phyloP scores from a whole-genome alignment of 2,113 vertebrate species.

The Ammodytes marinus region DNA sequence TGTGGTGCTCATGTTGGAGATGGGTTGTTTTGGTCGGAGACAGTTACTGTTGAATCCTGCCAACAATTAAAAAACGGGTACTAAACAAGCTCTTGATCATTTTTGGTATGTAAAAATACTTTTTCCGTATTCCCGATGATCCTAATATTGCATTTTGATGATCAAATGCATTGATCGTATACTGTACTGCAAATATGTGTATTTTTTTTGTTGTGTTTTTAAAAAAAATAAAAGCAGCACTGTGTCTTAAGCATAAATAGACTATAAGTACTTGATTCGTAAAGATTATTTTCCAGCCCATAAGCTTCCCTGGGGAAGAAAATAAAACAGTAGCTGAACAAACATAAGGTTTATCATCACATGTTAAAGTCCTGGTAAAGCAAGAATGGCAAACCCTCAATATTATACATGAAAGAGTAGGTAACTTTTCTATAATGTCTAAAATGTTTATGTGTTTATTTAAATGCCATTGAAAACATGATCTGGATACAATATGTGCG shows the following conservation, averaged over 20 bases:
- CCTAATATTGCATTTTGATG: slow-evolving; percentile 60
- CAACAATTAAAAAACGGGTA: slow-evolving; percentile 46
- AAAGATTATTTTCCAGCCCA: neutral
- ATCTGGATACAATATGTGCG: neutral
- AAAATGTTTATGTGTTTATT: neutral
- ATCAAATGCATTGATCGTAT: slow-evolving; percentile 27
- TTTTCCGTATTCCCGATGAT: no score
- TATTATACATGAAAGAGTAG: neutral
- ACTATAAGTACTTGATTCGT: neutral
- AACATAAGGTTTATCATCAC: neutral
- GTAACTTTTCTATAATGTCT: neutral
- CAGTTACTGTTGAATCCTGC: slow-evolving; percentile 57
- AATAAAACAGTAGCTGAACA: neutral
- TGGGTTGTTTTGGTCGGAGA: slow-evolving; percentile 13
- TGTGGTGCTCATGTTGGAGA: slow-evolving; percentile 4
- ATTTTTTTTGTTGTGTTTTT: no score
- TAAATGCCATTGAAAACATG: neutral
- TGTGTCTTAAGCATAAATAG: slow-evolving; percentile 1
- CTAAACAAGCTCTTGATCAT: slow-evolving; percentile 42
- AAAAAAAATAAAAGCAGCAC: slow-evolving; percentile 60
- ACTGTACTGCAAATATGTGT: slow-evolving; percentile 33
- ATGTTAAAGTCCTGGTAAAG: neutral
- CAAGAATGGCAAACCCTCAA: neutral
- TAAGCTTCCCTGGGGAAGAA: neutral
- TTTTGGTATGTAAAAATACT: slow-evolving; percentile 44